A percentile compares a stretch with the other conserved stretches of the same genome.
Evolutionary conservation across 1,140 invertebrate species (phyloP).

Genomic region (Ridgeia piscesae): DNA sequence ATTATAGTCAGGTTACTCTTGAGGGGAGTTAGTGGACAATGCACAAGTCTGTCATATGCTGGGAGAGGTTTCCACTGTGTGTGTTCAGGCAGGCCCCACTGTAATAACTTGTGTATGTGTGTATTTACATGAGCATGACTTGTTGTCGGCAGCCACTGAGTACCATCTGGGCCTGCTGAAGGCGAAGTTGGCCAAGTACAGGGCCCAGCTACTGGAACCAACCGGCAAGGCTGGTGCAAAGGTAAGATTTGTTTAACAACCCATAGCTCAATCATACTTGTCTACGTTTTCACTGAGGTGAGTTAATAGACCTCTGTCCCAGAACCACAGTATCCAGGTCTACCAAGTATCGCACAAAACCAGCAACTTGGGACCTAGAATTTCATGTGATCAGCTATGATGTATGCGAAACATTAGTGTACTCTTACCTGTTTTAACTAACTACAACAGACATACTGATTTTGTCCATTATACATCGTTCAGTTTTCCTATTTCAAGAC

Average conservation of each 20-base stretch:
- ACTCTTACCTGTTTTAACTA: no score
- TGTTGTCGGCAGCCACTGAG: constrained; percentile 81
- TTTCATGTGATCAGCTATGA: no score
- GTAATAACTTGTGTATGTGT: background rate
- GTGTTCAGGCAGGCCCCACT: background rate
- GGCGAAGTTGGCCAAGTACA: constrained; percentile 97
- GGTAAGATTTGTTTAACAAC: constrained; percentile 33
- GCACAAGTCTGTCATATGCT: no score
- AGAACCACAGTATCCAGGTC: no score
- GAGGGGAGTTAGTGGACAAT: background rate
- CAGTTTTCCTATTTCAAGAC: no score
- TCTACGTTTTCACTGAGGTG: no score
- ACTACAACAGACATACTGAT: no score
- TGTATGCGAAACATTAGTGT: no score
- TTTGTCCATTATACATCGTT: no score
- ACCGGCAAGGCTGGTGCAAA: constrained; percentile 89
- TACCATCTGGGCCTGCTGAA: constrained; percentile 98
- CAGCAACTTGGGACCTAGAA: no score
- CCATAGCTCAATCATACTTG: background rate
- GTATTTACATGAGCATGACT: constrained; percentile 25
- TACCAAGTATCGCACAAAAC: no score
- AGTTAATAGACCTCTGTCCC: no score
- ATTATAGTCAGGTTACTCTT: background rate
- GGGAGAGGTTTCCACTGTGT: background rate
- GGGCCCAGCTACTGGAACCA: constrained; percentile 92